Percentiles rank a stretch among this genome's conserved stretches.
These are phyloP conservation scores for Nineta flava DNA, from an alignment of 2,888 invertebrate genomes.

Conservation along the genomic window DNA sequence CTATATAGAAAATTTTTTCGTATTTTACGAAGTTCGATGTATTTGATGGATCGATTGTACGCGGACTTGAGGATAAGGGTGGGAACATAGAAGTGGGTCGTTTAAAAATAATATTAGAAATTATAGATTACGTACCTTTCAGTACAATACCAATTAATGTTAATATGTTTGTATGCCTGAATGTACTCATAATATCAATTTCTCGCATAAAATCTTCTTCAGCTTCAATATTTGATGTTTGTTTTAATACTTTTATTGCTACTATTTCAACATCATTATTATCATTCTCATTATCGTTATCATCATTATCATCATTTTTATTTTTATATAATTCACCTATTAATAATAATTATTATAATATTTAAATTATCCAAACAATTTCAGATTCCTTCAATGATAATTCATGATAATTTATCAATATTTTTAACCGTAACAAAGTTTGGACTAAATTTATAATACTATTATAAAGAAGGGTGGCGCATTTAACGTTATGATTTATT, in stretches of 20 bases:
- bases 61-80: too few species aligned
- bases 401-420: too few species aligned
- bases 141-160: constrained; percentile 61
- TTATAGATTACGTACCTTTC: constrained; percentile 36
- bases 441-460: too few species aligned
- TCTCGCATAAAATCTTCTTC: constrained; percentile 69
- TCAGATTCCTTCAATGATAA: too few species aligned
- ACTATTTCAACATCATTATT: constrained; percentile 33
- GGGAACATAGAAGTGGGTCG: too few species aligned
- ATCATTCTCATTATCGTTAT: constrained; percentile 29
- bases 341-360: neutral
- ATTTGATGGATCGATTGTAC: too few species aligned
- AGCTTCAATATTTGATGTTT: constrained; percentile 56
- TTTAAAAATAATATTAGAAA: too few species aligned
- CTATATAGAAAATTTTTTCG: too few species aligned
- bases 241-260: constrained; percentile 68
- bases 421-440: too few species aligned
- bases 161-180: constrained; percentile 65
- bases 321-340: neutral
- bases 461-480: too few species aligned
- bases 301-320: neutral
- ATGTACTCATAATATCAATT: constrained; percentile 72
- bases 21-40: too few species aligned
- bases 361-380: neutral
- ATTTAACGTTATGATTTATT: too few species aligned